Evolutionary conservation across 2,113 vertebrate species (phyloP), one percentile per base, ranked within the genome.

Genomic region (Parotia lawesii): DNA sequence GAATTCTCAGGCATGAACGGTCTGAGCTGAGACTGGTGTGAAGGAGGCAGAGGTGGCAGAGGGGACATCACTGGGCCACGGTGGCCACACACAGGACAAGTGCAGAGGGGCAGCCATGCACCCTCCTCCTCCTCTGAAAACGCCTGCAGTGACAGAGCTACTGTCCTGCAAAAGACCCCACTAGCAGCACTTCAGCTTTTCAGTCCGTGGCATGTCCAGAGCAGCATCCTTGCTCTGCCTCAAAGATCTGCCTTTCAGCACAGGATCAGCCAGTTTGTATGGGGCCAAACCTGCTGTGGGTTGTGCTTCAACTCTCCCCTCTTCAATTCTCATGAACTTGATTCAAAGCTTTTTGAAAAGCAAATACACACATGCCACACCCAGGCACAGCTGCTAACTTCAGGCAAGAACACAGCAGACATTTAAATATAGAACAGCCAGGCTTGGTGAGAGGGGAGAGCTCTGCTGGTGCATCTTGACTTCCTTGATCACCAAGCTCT

Each of bases 221-320:
- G 51, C n/a, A 76, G 33, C 51, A 53, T 27, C 56, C 71, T 33
- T 6, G 2, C 37, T 54, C 19, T 22, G 73, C 51, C 79, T 60
- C 67, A 12, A 45, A 65, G 28, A n/a, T 44, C 25, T 67, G 45
- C 71, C 37, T 48, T 40, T 37, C 40, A 27, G 29, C 12, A 1
- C 0, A 0, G 31, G n/a, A 77, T 22, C 2, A 0, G 21, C 23
- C 33, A 18, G 7, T 11, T 9, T 5, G 1, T 3, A 23, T 4
- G 4, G 12, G 31, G 51, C 53, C 15, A 1, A 28, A 60, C 40
- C 51, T 64, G 61, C 38, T 6, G 0, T 2, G 11, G 17, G 31
- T 2, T 89, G 70, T 12, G 17, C 60, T 80, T 81, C 44, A 58
- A 27, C 38, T 27, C 38, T 81, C 66, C 35, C 42, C 40, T 15